Conservation (phyloP, 2,113 vertebrate species). For the Athene noctua region DNA sequence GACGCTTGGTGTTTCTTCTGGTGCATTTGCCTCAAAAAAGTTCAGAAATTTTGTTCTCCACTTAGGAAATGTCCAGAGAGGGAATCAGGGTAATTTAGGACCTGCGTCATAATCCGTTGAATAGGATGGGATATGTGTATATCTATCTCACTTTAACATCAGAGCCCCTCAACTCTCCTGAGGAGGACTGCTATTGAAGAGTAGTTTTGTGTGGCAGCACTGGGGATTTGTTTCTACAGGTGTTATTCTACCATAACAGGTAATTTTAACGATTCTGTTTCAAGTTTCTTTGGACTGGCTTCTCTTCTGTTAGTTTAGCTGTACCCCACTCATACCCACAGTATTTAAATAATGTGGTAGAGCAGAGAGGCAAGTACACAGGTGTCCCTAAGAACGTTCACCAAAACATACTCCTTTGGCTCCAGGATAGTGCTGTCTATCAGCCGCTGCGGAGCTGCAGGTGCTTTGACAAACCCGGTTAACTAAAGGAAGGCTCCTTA, state of each 20-base stretch:
- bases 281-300: not conserved
- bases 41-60: not conserved
- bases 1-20: not conserved
- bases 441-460: not conserved
- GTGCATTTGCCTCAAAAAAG: not conserved
- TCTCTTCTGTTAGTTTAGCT: not conserved
- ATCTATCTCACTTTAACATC: not conserved
- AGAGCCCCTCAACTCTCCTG: not conserved
- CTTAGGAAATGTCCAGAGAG: not conserved
- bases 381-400: not conserved
- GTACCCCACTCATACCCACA: not conserved
- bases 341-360: not conserved
- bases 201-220: not conserved
- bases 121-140: not conserved
- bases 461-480: not conserved
- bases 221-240: not conserved
- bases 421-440: not conserved
- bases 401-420: not conserved
- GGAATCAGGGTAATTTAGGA: not conserved
- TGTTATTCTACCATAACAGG: not conserved
- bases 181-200: not conserved
- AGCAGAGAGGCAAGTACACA: not conserved
- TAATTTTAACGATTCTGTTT: not conserved
- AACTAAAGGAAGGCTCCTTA: not conserved
- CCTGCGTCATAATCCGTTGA: not conserved